A percentile compares a stretch with the other conserved stretches of the same genome.
phyloP scores from a whole-genome alignment of 2,888 invertebrate species.

The Eupithecia dodoneata region DNA sequence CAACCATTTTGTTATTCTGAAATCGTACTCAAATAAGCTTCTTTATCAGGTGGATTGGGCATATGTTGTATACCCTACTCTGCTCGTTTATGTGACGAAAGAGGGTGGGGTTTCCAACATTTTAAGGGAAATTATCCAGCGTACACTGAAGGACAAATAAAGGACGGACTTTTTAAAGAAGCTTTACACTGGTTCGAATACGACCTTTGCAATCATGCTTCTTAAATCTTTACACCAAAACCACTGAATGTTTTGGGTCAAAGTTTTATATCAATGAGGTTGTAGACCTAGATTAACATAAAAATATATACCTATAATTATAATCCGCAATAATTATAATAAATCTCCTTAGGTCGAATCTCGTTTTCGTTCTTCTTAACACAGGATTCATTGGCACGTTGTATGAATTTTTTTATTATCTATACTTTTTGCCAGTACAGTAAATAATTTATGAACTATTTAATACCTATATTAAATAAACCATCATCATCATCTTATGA shows the following conservation, averaged over 20 bases:
- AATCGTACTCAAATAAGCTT: slow-evolving; percentile 47
- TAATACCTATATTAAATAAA: no score
- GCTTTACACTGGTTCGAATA: background rate
- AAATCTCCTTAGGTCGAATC: no score
- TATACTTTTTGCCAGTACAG: no score
- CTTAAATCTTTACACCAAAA: background rate
- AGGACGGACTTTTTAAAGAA: background rate
- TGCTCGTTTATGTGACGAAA: slow-evolving; percentile 6
- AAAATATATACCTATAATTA: no score
- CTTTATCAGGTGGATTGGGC: slow-evolving; percentile 53
- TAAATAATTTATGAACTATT: no score
- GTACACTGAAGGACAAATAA: slow-evolving; percentile 18
- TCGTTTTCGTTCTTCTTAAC: no score
- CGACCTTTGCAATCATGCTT: background rate
- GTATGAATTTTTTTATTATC: no score
- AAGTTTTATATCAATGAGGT: background rate
- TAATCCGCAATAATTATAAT: no score
- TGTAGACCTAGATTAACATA: no score
- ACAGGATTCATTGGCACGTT: no score
- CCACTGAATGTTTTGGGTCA: background rate
- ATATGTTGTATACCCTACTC: slow-evolving; percentile 32
- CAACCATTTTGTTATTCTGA: slow-evolving; percentile 59
- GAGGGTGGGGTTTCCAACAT: slow-evolving; percentile 17
- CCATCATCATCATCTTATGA: no score
- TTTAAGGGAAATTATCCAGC: slow-evolving; percentile 18